Evolutionary conservation across 2,797 vertebrate genomes (phyloP).

Genomic region (Cryptoprocta ferox): DNA sequence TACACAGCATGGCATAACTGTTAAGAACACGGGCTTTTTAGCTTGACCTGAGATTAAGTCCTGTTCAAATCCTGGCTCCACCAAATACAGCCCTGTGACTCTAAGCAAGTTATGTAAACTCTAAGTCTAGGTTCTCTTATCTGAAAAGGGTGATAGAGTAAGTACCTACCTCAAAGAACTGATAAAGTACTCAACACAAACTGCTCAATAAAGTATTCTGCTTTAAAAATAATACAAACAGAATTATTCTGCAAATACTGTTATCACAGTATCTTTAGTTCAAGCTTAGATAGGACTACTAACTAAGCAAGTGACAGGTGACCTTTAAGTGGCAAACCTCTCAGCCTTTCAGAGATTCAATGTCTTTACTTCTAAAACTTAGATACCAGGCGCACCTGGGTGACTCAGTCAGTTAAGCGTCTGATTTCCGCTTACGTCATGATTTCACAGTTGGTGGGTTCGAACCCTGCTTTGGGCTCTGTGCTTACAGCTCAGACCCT

Average conservation of each 20-base stretch:
- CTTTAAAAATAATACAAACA: constrained; percentile 23
- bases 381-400: not conserved
- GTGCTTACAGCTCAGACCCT: too few species aligned
- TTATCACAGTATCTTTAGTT: not conserved
- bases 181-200: constrained; percentile 6
- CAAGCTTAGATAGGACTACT: not conserved
- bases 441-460: too few species aligned
- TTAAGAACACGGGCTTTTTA: not conserved
- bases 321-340: not conserved
- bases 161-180: not conserved
- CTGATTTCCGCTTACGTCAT: too few species aligned
- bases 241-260: constrained; percentile 47
- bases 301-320: not conserved
- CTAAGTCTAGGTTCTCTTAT: not conserved
- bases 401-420: too few species aligned
- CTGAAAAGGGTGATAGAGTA: not conserved
- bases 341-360: constrained; percentile 28
- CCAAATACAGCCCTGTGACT: not conserved
- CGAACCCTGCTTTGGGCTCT: too few species aligned
- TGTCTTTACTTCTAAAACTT: constrained; percentile 18
- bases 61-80: constrained; percentile 22
- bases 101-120: not conserved
- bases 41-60: not conserved
- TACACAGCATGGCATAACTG: not conserved
- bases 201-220: not conserved